phyloP scores from a whole-genome alignment of 2,888 invertebrate species.

The Petrophora chlorosata region DNA sequence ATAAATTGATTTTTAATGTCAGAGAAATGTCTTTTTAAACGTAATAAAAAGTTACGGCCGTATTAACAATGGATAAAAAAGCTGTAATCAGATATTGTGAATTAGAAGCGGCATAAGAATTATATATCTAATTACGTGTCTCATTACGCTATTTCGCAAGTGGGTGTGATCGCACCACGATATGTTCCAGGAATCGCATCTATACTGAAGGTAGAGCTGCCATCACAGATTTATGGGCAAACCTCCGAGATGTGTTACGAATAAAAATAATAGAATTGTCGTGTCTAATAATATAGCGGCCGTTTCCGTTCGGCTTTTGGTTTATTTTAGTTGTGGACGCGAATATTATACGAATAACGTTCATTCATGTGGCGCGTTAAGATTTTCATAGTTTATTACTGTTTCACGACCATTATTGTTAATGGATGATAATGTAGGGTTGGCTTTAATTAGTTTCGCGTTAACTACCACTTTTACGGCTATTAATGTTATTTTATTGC shows the following conservation, averaged over 20 bases:
- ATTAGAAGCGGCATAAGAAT: constrained; percentile 24
- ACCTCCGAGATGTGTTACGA: constrained; percentile 80
- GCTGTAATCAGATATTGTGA: constrained; percentile 13
- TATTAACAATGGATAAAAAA: constrained; percentile 28
- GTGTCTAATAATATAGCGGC: constrained; percentile 80
- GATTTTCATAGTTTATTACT: constrained; percentile 59
- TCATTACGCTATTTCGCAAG: constrained; percentile 60
- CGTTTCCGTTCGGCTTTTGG: constrained; percentile 80
- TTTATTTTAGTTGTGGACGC: constrained; percentile 80
- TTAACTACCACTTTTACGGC: constrained; percentile 53
- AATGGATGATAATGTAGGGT: constrained; percentile 59
- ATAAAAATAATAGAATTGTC: constrained; percentile 84
- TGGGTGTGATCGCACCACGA: constrained; percentile 60
- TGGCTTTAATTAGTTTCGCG: constrained; percentile 58
- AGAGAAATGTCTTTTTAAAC: constrained; percentile 38
- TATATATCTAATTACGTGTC: constrained; percentile 46
- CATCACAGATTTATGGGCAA: constrained; percentile 75
- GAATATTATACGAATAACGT: constrained; percentile 75
- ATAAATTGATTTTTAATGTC: constrained; percentile 44
- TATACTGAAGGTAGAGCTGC: constrained; percentile 63
- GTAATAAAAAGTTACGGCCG: constrained; percentile 33
- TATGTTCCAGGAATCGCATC: constrained; percentile 67
- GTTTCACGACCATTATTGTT: constrained; percentile 54
- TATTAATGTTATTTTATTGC: constrained; percentile 61
- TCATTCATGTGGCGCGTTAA: constrained; percentile 61